Percentiles rank a stretch among this genome's conserved stretches.
Evolutionary conservation across 2,888 invertebrate species (phyloP).

Genomic region (Branchinecta sandiegonensis): DNA sequence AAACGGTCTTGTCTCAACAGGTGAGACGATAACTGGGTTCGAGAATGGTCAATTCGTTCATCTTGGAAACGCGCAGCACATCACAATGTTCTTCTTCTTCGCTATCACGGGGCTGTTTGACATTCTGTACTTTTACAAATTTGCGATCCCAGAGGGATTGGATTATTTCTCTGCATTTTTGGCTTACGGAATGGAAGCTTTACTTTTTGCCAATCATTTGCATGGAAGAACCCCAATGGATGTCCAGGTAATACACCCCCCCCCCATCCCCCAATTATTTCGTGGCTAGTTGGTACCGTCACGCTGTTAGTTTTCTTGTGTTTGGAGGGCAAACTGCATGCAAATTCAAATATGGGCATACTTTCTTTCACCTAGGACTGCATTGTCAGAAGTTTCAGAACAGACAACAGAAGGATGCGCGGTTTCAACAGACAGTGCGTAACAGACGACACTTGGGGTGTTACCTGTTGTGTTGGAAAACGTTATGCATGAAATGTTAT

Average conservation of each 20-base stretch:
- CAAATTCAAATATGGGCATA: too few species aligned
- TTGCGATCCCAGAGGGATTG: conserved; percentile 33
- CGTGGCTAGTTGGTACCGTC: too few species aligned
- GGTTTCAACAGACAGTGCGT: too few species aligned
- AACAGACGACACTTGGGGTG: too few species aligned
- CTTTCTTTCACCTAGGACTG: too few species aligned
- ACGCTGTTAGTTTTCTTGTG: too few species aligned
- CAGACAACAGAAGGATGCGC: too few species aligned
- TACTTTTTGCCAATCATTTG: conserved; percentile 39
- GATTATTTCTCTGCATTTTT: conserved; percentile 35
- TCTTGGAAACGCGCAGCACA: conserved; percentile 38
- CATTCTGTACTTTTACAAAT: conserved; percentile 32
- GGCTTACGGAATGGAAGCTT: conserved; percentile 36
- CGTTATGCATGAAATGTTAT: too few species aligned
- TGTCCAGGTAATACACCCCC: conserved; percentile 29
- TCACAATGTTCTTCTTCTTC: conserved; percentile 41
- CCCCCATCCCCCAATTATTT: not conserved
- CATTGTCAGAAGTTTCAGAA: too few species aligned
- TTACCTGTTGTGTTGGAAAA: too few species aligned
- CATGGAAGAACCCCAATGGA: conserved; percentile 36
- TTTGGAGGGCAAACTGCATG: too few species aligned
- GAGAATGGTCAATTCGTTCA: conserved; percentile 32
- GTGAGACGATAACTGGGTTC: conserved; percentile 34
- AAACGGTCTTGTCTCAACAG: conserved; percentile 24
- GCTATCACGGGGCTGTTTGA: conserved; percentile 36